Conservation (phyloP, 2,113 vertebrate species). For the Amphilophus citrinellus region DNA sequence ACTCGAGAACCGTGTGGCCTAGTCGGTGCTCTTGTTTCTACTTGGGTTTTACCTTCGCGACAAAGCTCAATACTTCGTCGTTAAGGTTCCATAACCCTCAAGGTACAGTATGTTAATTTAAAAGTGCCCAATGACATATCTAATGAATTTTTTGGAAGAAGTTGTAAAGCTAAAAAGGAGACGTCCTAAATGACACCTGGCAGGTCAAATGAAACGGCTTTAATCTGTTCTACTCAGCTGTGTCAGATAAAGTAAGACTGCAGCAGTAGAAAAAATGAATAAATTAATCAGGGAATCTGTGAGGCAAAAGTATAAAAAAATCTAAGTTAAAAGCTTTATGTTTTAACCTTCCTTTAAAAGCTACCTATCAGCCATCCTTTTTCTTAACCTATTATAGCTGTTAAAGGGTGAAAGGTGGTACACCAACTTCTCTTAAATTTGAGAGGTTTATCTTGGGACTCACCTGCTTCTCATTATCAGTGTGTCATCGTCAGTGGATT, state of each 20-base stretch:
- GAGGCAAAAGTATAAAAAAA: background rate
- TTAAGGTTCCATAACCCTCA: too few relatives aligned
- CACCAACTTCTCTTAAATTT: too few relatives aligned
- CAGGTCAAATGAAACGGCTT: constrained; percentile 7
- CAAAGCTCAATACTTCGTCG: too few relatives aligned
- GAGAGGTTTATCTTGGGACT: background rate
- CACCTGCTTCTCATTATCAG: background rate
- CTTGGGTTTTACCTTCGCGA: too few relatives aligned
- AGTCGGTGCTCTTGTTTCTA: too few relatives aligned
- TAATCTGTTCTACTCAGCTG: constrained; percentile 8
- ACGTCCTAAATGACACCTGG: background rate
- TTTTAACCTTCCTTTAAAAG: background rate
- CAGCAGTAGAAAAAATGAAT: background rate
- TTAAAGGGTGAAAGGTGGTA: background rate
- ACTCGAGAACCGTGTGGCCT: too few relatives aligned
- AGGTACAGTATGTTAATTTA: too few relatives aligned
- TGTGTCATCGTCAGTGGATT: background rate
- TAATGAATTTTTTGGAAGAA: background rate
- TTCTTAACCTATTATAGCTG: background rate
- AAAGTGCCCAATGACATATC: too few relatives aligned
- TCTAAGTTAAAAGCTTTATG: background rate
- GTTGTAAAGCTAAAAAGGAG: constrained; percentile 9
- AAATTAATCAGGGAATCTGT: background rate
- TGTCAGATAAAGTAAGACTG: background rate
- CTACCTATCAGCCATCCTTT: background rate